phyloP scores from a whole-genome alignment of 2,113 vertebrate species.

The Abramis brama region DNA sequence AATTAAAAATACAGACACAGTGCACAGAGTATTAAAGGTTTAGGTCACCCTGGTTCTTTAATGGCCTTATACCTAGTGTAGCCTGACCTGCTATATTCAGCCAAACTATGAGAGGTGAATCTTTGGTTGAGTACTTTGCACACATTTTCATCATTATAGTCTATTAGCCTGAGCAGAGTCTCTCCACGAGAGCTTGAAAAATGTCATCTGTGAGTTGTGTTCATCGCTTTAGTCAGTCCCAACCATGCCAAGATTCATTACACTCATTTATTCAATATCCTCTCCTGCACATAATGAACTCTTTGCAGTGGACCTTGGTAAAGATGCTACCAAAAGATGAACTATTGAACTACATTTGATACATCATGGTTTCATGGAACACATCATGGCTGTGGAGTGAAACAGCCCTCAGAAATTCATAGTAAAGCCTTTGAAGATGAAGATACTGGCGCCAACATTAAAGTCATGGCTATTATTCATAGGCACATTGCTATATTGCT shows the following conservation, averaged over 20 bases:
- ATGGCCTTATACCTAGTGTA: neutral
- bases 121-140: constrained; percentile 7
- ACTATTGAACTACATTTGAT: neutral
- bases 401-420: neutral
- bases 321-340: neutral
- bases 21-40: neutral
- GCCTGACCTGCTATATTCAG: constrained; percentile 9
- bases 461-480: neutral
- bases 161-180: constrained; percentile 8
- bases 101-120: neutral
- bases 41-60: neutral
- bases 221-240: neutral
- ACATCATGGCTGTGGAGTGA: neutral
- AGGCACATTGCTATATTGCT: neutral
- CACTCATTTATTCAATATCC: neutral
- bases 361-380: neutral
- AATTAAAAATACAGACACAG: neutral
- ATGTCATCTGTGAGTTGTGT: constrained; percentile 1
- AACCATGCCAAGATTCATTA: constrained; percentile 6
- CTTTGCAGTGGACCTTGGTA: neutral
- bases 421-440: neutral
- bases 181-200: neutral
- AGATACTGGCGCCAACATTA: neutral
- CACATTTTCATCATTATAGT: constrained; percentile 20
- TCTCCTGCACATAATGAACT: constrained; percentile 29